These are phyloP conservation scores for Ramphastos sulfuratus DNA, from an alignment of 2,113 vertebrate genomes.

Conservation along the genomic window DNA sequence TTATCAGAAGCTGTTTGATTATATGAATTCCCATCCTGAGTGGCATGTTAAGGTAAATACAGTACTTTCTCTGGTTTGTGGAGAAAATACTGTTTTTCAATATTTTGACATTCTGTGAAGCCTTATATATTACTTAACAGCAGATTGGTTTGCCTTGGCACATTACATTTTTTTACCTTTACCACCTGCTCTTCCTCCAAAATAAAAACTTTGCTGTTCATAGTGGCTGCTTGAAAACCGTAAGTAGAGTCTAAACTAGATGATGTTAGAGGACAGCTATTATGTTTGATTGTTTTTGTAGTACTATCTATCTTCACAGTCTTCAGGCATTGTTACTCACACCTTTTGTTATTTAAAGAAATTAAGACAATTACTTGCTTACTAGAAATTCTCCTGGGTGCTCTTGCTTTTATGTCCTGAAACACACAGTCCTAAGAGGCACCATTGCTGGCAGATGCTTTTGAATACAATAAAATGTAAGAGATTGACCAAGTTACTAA, in stretches of 20 bases:
- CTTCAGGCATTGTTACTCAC: neutral
- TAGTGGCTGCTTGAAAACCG: neutral
- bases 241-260: neutral
- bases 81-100: neutral
- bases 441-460: neutral
- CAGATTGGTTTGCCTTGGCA: neutral
- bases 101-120: neutral
- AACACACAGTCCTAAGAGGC: neutral
- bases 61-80: neutral
- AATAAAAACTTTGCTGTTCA: neutral
- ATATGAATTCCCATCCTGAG: constrained; percentile 86
- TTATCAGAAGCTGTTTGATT: constrained; percentile 92
- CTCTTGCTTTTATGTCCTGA: neutral
- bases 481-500: neutral
- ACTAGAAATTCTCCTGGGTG: neutral
- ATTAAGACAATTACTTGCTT: neutral
- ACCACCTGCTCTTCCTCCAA: neutral
- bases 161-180: neutral
- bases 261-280: neutral
- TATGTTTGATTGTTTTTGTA: neutral
- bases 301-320: neutral
- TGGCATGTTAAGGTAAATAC: constrained; percentile 86
- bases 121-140: neutral
- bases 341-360: neutral
- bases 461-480: neutral